phyloP scores from a whole-genome alignment of 2,888 invertebrate species.

The Rhagium mordax region DNA sequence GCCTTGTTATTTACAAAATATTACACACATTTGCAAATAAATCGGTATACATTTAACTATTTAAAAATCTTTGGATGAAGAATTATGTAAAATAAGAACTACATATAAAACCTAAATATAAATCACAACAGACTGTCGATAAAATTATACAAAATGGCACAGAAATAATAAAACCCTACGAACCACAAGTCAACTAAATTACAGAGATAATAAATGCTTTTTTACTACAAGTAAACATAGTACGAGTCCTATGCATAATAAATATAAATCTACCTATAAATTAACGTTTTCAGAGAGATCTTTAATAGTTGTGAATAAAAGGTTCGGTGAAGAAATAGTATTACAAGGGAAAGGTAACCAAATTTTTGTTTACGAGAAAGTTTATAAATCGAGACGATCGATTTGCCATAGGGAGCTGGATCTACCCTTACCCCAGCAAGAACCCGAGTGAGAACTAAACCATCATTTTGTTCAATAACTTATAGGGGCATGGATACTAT shows the following conservation, averaged over 20 bases:
- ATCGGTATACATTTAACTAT: conserved; percentile 5
- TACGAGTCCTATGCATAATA: background rate
- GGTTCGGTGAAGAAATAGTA: too few relatives aligned
- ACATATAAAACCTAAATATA: conserved; percentile 9
- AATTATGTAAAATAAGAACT: background rate
- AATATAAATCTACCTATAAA: background rate
- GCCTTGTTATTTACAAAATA: conserved; percentile 24
- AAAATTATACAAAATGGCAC: conserved; percentile 12
- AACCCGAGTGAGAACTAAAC: too few relatives aligned
- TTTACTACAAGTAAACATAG: background rate
- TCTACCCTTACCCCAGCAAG: too few relatives aligned
- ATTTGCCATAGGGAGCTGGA: too few relatives aligned
- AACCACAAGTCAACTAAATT: conserved; percentile 14
- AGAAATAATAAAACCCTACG: background rate
- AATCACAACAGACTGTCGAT: conserved; percentile 27
- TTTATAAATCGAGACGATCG: too few relatives aligned
- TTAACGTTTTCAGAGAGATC: background rate
- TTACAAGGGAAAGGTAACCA: too few relatives aligned
- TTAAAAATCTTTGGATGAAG: conserved; percentile 29
- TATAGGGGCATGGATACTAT: too few relatives aligned
- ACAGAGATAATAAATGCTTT: background rate
- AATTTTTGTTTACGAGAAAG: too few relatives aligned
- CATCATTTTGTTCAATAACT: too few relatives aligned
- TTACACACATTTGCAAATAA: background rate
- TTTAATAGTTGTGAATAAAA: too few relatives aligned